These are phyloP conservation scores for Brachycybe producta DNA, from an alignment of 2,888 invertebrate genomes.

Conservation along the genomic window DNA sequence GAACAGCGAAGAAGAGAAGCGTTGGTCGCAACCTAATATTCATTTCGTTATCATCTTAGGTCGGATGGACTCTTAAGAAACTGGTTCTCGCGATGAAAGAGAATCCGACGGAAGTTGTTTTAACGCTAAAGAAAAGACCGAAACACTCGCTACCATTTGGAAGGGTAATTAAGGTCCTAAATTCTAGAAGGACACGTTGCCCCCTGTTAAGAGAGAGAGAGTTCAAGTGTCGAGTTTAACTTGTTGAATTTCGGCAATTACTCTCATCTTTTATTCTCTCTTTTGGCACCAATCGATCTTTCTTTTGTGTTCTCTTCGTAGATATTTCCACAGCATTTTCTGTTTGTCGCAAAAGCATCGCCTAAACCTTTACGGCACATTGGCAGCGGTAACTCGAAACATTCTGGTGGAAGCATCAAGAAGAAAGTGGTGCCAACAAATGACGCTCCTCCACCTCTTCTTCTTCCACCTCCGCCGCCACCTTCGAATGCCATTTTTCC, in stretches of 20 bases:
- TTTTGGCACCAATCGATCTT: background rate
- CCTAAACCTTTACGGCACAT: background rate
- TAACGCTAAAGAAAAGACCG: slow-evolving; percentile 70
- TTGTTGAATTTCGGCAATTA: too few relatives aligned
- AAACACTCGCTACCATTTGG: slow-evolving; percentile 61
- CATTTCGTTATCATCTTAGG: slow-evolving; percentile 37
- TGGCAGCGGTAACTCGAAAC: background rate
- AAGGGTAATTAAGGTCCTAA: slow-evolving; percentile 46
- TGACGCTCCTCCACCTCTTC: background rate
- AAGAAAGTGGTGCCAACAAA: background rate
- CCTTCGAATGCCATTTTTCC: too few relatives aligned
- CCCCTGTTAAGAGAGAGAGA: too few relatives aligned
- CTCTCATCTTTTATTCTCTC: too few relatives aligned
- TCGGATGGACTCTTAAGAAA: slow-evolving; percentile 70
- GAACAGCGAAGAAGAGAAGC: too few relatives aligned
- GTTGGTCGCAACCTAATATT: too few relatives aligned
- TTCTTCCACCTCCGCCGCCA: too few relatives aligned
- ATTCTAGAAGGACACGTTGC: too few relatives aligned
- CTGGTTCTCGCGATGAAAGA: slow-evolving; percentile 54
- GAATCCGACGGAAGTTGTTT: slow-evolving; percentile 62
- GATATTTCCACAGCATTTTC: slow-evolving; percentile 13
- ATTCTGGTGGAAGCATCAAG: background rate
- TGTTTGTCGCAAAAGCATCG: slow-evolving; percentile 1
- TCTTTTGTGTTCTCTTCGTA: background rate
- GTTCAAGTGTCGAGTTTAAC: too few relatives aligned